Conservation (phyloP, 2,113 vertebrate genomes). For the Percopsis transmontana region DNA sequence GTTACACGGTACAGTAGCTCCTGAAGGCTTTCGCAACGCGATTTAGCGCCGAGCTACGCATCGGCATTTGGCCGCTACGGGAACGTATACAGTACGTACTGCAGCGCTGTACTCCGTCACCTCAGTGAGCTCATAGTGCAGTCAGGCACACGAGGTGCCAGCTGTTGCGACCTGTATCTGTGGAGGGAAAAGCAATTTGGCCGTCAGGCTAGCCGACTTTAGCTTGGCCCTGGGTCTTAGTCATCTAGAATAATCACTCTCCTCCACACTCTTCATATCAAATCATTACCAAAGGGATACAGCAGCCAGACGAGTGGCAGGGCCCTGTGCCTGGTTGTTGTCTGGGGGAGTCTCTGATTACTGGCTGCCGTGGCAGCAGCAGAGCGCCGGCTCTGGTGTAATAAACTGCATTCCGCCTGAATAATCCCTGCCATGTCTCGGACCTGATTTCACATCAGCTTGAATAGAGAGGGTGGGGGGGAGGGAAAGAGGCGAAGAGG, state of each 20-base stretch:
- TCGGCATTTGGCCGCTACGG: too few relatives aligned
- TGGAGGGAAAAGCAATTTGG: conserved; percentile 20
- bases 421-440: conserved; percentile 50
- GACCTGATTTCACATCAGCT: conserved; percentile 46
- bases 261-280: conserved; percentile 26
- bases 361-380: conserved; percentile 23
- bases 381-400: conserved; percentile 18
- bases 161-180: conserved; percentile 41
- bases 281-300: conserved; percentile 27
- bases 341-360: conserved; percentile 11
- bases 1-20: too few relatives aligned
- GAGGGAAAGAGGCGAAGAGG: not conserved
- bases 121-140: conserved; percentile 21
- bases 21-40: too few relatives aligned
- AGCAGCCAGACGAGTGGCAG: conserved; percentile 17
- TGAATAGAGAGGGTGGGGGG: conserved; percentile 12
- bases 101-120: conserved; percentile 22
- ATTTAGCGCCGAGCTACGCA: too few relatives aligned
- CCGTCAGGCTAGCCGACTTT: conserved; percentile 12
- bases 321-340: not conserved
- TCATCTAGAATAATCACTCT: conserved; percentile 11
- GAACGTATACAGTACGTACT: too few relatives aligned
- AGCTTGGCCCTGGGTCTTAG: conserved; percentile 6
- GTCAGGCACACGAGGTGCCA: conserved; percentile 28
- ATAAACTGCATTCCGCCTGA: conserved; percentile 54